Conservation (phyloP, 2,113 vertebrate genomes). For the Nycticryphes semicollaris region DNA sequence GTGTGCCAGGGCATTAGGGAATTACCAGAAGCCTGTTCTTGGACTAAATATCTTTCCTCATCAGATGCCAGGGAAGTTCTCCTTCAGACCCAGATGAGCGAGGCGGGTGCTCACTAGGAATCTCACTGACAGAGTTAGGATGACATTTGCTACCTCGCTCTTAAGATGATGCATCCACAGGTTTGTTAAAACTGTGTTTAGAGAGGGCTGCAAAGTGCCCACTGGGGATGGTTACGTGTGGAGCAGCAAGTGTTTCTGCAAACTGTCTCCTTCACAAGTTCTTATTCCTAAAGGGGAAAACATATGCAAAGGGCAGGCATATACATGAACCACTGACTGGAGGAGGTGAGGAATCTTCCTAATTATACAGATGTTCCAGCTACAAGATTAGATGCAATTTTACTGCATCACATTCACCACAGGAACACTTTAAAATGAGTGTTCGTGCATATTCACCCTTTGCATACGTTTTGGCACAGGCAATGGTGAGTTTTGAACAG, state of each 20-base stretch:
- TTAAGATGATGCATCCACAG: not conserved
- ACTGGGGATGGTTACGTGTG: not conserved
- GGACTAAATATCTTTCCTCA: not conserved
- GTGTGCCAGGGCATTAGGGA: not conserved
- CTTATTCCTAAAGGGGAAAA: not conserved
- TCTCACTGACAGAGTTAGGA: not conserved
- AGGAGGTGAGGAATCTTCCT: slow-evolving; percentile 28
- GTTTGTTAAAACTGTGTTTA: not conserved
- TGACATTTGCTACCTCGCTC: not conserved
- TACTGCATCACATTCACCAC: slow-evolving; percentile 5
- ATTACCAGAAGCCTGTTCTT: not conserved
- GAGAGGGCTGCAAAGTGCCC: not conserved
- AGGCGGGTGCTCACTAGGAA: not conserved
- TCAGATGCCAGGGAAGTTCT: not conserved
- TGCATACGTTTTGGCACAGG: slow-evolving; percentile 54
- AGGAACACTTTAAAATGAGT: slow-evolving; percentile 6
- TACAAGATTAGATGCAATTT: slow-evolving; percentile 10
- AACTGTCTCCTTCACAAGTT: not conserved
- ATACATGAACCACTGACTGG: not conserved
- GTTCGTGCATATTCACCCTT: not conserved
- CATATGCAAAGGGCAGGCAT: not conserved
- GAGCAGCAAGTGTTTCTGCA: not conserved
- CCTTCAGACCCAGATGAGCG: not conserved
- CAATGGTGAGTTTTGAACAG: not conserved
- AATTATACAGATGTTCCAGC: slow-evolving; percentile 44